Evolutionary conservation across 2,888 invertebrate species (phyloP).

Genomic region (Limnephilus auricula): DNA sequence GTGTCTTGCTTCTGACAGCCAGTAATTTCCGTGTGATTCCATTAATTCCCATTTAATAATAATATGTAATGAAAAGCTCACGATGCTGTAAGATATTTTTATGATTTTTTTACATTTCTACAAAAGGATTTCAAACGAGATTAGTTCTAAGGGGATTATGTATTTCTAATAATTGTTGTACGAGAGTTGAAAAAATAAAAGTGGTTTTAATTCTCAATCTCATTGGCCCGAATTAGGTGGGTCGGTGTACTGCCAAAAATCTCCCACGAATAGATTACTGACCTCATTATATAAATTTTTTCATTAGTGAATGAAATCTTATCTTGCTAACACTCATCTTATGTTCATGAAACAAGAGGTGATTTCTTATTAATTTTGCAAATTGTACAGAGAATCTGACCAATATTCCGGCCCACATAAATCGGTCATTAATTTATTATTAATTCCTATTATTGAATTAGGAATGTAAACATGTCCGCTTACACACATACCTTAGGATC

Average conservation of each 20-base stretch:
- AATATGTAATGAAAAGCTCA: not conserved
- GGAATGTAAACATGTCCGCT: not conserved
- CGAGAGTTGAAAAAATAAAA: not conserved
- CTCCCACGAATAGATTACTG: not conserved
- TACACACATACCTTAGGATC: not conserved
- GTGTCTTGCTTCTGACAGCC: not conserved
- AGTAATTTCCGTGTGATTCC: not conserved
- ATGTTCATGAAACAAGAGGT: not conserved
- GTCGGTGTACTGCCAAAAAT: not conserved
- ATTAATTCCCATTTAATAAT: not conserved
- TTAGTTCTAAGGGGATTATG: not conserved
- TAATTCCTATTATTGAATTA: not conserved
- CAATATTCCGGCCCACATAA: not conserved
- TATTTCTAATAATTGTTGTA: not conserved
- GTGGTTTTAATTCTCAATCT: not conserved
- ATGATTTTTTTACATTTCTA: conserved; percentile 1
- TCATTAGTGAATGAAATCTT: not conserved
- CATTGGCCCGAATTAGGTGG: not conserved
- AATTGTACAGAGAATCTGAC: not conserved
- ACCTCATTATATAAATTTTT: not conserved
- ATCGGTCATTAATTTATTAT: not conserved
- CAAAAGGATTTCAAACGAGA: not conserved
- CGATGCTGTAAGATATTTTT: not conserved
- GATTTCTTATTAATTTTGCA: not conserved
- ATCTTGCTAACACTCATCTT: not conserved